Percentiles rank a stretch among this genome's conserved stretches.
These are phyloP conservation scores for Eupithecia abbreviata DNA, from an alignment of 2,888 invertebrate genomes.

Conservation along the genomic window DNA sequence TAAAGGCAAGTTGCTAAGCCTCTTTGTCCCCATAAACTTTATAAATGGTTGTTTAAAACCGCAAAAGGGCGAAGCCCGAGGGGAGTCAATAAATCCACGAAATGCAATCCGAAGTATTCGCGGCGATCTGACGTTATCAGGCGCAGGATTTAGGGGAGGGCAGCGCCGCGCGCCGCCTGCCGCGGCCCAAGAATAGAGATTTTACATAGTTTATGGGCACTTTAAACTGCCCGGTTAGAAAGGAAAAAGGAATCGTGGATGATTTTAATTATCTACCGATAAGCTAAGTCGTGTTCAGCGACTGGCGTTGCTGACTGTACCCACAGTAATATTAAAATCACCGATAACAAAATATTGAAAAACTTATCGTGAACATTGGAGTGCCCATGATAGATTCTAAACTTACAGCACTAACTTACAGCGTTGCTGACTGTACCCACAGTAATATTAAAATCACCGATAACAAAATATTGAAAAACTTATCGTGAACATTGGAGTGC, in stretches of 20 bases:
- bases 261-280: background rate
- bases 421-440: background rate
- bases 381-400: background rate
- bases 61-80: constrained; percentile 9
- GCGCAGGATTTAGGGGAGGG: constrained; percentile 17
- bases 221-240: constrained; percentile 15
- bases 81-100: constrained; percentile 13
- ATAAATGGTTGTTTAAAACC: constrained; percentile 9
- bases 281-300: background rate
- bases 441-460: background rate
- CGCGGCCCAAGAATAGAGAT: background rate
- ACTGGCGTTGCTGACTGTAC: background rate
- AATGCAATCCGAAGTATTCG: constrained; percentile 23
- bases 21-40: constrained; percentile 3
- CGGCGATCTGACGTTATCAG: constrained; percentile 24
- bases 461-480: background rate
- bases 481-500: background rate
- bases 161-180: constrained; percentile 1
- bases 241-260: background rate
- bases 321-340: background rate
- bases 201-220: constrained; percentile 15
- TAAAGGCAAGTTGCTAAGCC: background rate
- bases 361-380: background rate
- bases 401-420: too few species aligned
- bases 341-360: background rate